These are phyloP conservation scores for Chironomus striatipennis DNA, from an alignment of 1,140 invertebrate genomes.

Conservation along the genomic window DNA sequence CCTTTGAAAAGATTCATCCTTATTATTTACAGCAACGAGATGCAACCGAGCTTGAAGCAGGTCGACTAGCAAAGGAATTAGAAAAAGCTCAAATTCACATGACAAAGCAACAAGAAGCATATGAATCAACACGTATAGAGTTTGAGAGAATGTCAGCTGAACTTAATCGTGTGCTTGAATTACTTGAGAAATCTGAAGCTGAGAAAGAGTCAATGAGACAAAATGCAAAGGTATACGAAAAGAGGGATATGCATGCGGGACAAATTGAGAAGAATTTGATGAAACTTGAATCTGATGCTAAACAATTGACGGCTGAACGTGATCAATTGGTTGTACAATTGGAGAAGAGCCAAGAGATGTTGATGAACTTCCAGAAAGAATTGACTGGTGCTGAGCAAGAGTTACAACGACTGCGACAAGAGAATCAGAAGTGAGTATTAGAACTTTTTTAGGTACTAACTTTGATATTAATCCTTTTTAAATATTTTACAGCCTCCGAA, in stretches of 20 bases:
- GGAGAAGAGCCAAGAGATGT: slow-evolving; percentile 86
- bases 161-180: slow-evolving; percentile 65
- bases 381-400: slow-evolving; percentile 72
- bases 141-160: slow-evolving; percentile 74
- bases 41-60: slow-evolving; percentile 74
- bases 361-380: slow-evolving; percentile 87
- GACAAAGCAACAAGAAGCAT: slow-evolving; percentile 68
- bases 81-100: slow-evolving; percentile 76
- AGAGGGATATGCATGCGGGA: slow-evolving; percentile 70
- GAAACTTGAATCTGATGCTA: slow-evolving; percentile 74
- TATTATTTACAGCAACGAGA: slow-evolving; percentile 54
- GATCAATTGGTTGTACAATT: slow-evolving; percentile 81
- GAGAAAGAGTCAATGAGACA: slow-evolving; percentile 62
- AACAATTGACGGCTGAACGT: slow-evolving; percentile 72
- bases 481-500: slow-evolving; percentile 1
- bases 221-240: slow-evolving; percentile 59
- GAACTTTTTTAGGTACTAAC: slow-evolving; percentile 29
- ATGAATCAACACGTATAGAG: slow-evolving; percentile 69
- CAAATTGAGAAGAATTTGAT: slow-evolving; percentile 74
- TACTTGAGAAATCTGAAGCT: slow-evolving; percentile 59
- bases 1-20: slow-evolving; percentile 32
- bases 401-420: slow-evolving; percentile 68
- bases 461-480: background rate
- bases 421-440: slow-evolving; percentile 50
- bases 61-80: slow-evolving; percentile 73